These are phyloP conservation scores for Ectropis grisescens DNA, from an alignment of 1,140 invertebrate species.

Conservation along the genomic window DNA sequence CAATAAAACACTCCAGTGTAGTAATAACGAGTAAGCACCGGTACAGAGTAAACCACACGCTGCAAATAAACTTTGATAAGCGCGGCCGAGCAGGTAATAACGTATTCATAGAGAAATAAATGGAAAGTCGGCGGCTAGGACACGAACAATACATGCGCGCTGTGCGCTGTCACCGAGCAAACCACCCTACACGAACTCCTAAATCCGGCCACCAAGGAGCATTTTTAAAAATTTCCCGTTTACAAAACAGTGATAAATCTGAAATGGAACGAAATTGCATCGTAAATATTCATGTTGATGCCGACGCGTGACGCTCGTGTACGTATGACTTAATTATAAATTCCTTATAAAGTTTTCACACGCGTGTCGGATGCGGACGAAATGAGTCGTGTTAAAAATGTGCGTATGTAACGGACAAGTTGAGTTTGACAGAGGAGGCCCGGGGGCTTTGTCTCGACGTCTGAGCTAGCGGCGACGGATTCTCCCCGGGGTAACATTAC, in stretches of 20 bases:
- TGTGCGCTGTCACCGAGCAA: constrained; percentile 52
- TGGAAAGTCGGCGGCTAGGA: constrained; percentile 67
- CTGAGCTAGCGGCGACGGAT: constrained; percentile 31
- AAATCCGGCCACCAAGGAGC: constrained; percentile 44
- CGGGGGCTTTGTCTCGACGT: constrained; percentile 43
- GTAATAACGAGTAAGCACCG: constrained; percentile 69
- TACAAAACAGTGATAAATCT: constrained; percentile 49
- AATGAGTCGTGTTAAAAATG: constrained; percentile 33
- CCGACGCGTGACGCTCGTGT: constrained; percentile 18
- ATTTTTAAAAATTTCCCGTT: constrained; percentile 49
- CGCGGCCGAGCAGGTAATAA: constrained; percentile 68
- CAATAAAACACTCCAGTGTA: constrained; percentile 66
- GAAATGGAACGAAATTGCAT: constrained; percentile 49
- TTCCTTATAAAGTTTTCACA: constrained; percentile 50
- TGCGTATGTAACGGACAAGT: constrained; percentile 33
- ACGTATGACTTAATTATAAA: constrained; percentile 39
- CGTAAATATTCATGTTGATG: constrained; percentile 53
- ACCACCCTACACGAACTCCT: constrained; percentile 24
- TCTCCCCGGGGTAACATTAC: constrained; percentile 59
- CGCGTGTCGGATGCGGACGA: constrained; percentile 23
- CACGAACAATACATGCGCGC: constrained; percentile 55
- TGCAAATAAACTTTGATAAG: constrained; percentile 71
- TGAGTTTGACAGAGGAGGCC: constrained; percentile 36
- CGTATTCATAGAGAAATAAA: constrained; percentile 71
- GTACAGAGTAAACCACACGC: constrained; percentile 67